These are phyloP conservation scores for Ganaspis sp. DNA, from an alignment of 1,140 invertebrate species.

Conservation along the genomic window DNA sequence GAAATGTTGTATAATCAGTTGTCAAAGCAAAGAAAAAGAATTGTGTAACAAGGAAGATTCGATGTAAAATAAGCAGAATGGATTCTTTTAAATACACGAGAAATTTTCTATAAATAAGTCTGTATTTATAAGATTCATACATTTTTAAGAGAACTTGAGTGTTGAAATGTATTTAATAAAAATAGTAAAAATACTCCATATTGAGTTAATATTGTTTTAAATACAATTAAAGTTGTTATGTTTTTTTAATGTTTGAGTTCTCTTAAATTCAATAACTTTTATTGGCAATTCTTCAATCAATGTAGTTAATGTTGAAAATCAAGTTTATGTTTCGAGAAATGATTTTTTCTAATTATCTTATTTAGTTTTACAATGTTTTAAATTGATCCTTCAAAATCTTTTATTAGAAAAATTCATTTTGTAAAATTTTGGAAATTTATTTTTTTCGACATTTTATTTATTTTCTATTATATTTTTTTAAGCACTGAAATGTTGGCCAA, in stretches of 20 bases:
- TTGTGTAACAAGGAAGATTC: conserved; percentile 2
- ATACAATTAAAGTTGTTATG: background rate
- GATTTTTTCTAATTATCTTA: background rate
- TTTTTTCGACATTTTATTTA: background rate
- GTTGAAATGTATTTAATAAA: background rate
- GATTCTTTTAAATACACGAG: background rate
- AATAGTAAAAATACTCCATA: background rate
- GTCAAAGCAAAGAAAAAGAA: background rate
- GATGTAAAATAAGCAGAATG: background rate
- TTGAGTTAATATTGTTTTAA: background rate
- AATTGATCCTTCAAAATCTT: no score
- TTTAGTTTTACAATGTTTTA: no score
- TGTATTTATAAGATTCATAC: conserved; percentile 1
- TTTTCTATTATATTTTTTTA: background rate
- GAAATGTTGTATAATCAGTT: background rate
- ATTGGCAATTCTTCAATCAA: background rate
- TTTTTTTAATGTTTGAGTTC: background rate
- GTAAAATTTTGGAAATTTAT: background rate
- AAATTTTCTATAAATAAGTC: conserved; percentile 1
- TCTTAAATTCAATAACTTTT: background rate
- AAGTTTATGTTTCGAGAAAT: background rate
- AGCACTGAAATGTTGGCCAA: background rate
- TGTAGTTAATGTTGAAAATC: background rate
- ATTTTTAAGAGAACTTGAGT: background rate
- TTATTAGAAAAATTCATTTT: background rate